Percentiles rank a stretch among this genome's conserved stretches.
Evolutionary conservation across 2,113 vertebrate genomes (phyloP).

Genomic region (Morone chrysops): DNA sequence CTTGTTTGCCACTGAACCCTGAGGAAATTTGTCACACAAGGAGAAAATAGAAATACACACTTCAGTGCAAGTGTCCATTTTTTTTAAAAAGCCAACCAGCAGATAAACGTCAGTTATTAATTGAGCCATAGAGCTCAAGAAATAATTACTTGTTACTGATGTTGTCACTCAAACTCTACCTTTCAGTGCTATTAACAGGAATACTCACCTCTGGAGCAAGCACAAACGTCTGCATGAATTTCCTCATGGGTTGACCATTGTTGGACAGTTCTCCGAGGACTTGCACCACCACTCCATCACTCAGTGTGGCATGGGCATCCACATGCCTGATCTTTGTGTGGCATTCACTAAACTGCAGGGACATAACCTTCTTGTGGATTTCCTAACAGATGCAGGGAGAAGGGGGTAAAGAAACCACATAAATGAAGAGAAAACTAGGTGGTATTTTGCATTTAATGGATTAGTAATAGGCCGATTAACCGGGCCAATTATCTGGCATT

Average conservation of each 20-base stretch:
- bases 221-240: constrained; percentile 99
- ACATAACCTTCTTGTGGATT: constrained; percentile 99
- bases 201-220: constrained; percentile 93
- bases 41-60: not conserved
- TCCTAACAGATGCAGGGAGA: constrained; percentile 82
- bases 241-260: constrained; percentile 96
- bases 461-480: too few relatives aligned
- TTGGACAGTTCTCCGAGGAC: constrained; percentile 98
- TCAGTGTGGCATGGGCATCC: constrained; percentile 96
- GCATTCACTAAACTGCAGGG: constrained; percentile 97
- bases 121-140: not conserved
- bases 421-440: not conserved
- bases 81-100: not conserved
- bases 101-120: not conserved
- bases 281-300: constrained; percentile 96
- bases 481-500: too few relatives aligned
- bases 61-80: not conserved
- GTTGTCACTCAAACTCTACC: not conserved
- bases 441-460: not conserved
- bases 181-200: not conserved
- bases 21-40: constrained; percentile 1
- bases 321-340: constrained; percentile 98
- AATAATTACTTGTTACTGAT: not conserved
- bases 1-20: constrained; percentile 99
- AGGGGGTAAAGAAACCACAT: not conserved